Conservation (phyloP, 2,888 invertebrate species). For the Sepiola atlantica region DNA sequence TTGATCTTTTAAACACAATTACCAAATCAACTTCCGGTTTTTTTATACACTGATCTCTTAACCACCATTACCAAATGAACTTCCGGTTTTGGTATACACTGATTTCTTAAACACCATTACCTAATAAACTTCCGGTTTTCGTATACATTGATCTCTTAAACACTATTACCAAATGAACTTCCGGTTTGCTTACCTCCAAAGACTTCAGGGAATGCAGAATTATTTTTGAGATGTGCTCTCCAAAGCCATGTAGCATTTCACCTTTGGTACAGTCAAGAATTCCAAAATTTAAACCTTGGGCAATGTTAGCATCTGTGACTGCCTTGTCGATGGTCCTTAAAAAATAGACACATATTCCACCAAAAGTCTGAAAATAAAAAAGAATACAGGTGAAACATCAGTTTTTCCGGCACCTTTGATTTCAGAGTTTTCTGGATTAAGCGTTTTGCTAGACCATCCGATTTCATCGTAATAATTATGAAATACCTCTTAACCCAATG, state of each 20-base stretch:
- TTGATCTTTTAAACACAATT: background rate
- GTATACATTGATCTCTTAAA: no score
- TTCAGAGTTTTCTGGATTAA: no score
- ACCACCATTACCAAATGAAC: background rate
- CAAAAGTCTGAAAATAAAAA: conserved; percentile 56
- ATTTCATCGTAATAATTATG: no score
- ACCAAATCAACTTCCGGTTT: background rate
- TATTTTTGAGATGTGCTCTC: conserved; percentile 89
- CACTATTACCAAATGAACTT: background rate
- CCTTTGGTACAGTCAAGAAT: conserved; percentile 79
- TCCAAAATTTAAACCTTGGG: conserved; percentile 73
- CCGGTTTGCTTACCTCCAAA: conserved; percentile 70
- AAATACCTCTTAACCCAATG: no score
- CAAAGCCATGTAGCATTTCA: conserved; percentile 86
- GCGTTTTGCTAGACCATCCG: no score
- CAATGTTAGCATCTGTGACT: conserved; percentile 70
- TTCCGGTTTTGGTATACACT: no score
- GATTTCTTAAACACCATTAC: background rate
- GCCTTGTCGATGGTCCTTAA: conserved; percentile 70
- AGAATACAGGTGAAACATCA: background rate
- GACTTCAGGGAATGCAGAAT: conserved; percentile 86
- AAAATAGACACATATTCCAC: conserved; percentile 73
- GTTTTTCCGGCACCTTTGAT: no score
- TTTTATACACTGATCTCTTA: no score
- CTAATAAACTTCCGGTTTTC: background rate